These are phyloP conservation scores for Sphaeramia orbicularis DNA, from an alignment of 2,797 vertebrate species.

Conservation along the genomic window DNA sequence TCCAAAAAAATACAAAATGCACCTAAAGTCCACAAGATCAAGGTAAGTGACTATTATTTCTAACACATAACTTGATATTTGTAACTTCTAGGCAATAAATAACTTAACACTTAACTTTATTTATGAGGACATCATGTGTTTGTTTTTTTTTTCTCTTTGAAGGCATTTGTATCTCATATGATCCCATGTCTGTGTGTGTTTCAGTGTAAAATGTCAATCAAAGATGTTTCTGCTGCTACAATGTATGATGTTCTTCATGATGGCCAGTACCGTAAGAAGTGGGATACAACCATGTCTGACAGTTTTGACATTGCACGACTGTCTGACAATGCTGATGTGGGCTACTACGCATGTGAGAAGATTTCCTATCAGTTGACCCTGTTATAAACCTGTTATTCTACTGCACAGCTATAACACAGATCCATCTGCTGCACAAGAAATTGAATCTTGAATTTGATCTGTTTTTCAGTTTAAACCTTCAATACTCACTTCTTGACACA, in stretches of 20 bases:
- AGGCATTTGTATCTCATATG: background rate
- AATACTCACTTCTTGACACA: background rate
- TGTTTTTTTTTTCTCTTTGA: too few species aligned
- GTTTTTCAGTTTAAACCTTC: background rate
- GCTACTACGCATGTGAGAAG: slow-evolving; percentile 87
- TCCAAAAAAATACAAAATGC: slow-evolving; percentile 38
- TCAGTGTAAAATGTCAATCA: slow-evolving; percentile 82
- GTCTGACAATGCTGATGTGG: slow-evolving; percentile 80
- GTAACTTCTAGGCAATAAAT: too few species aligned
- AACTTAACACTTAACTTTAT: too few species aligned
- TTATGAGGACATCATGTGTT: too few species aligned
- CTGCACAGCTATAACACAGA: background rate
- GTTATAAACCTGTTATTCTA: background rate
- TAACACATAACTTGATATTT: background rate
- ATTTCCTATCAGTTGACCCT: background rate
- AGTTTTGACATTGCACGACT: slow-evolving; percentile 84
- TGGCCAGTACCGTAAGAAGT: slow-evolving; percentile 74
- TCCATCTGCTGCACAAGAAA: background rate
- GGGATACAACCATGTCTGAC: slow-evolving; percentile 84
- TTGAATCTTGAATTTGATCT: background rate
- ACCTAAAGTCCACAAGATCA: slow-evolving; percentile 84
- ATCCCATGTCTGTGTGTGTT: slow-evolving; percentile 21
- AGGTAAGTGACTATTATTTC: slow-evolving; percentile 68
- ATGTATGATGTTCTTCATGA: slow-evolving; percentile 87
- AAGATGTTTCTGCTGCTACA: slow-evolving; percentile 80